Evolutionary conservation across 2,113 vertebrate species (phyloP).

Genomic region (Mionectes macconnelli): DNA sequence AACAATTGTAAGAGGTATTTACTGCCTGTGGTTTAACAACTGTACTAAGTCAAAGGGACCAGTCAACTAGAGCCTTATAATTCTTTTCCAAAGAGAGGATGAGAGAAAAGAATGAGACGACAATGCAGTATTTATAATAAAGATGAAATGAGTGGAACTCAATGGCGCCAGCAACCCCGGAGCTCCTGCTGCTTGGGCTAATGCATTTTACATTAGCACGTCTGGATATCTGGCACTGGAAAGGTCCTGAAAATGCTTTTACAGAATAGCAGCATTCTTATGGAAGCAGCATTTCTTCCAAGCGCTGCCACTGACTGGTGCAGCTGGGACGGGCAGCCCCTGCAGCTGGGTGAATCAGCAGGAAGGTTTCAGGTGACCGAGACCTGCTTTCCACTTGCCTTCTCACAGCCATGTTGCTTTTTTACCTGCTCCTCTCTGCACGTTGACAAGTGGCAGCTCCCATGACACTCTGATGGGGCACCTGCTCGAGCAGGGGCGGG

Average conservation of each 20-base stretch:
- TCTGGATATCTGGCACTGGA: conserved; percentile 61
- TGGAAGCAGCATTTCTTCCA: neutral
- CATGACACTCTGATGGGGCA: fast-evolving
- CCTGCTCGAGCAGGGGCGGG: neutral
- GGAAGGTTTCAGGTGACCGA: neutral
- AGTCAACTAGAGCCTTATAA: conserved; percentile 64
- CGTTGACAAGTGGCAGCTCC: neutral
- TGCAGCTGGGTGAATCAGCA: neutral
- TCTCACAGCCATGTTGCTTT: neutral
- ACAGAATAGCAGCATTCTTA: conserved; percentile 42
- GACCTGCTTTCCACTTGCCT: neutral
- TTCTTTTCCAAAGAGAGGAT: conserved; percentile 61
- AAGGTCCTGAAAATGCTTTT: conserved; percentile 47
- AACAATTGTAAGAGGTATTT: conserved; percentile 64
- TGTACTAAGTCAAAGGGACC: conserved; percentile 61
- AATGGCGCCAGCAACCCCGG: conserved; percentile 60
- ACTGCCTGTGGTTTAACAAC: conserved; percentile 67
- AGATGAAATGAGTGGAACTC: conserved; percentile 69
- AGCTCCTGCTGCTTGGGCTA: conserved; percentile 68
- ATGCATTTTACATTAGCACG: conserved; percentile 69
- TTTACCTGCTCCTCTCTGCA: neutral
- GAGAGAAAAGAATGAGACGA: conserved; percentile 59
- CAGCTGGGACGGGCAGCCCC: neutral
- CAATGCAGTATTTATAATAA: conserved; percentile 70
- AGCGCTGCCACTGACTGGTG: neutral